Evolutionary conservation across 2,113 vertebrate species (phyloP), one percentile per base, ranked within the genome.

Genomic region (Pleuronectes platessa): DNA sequence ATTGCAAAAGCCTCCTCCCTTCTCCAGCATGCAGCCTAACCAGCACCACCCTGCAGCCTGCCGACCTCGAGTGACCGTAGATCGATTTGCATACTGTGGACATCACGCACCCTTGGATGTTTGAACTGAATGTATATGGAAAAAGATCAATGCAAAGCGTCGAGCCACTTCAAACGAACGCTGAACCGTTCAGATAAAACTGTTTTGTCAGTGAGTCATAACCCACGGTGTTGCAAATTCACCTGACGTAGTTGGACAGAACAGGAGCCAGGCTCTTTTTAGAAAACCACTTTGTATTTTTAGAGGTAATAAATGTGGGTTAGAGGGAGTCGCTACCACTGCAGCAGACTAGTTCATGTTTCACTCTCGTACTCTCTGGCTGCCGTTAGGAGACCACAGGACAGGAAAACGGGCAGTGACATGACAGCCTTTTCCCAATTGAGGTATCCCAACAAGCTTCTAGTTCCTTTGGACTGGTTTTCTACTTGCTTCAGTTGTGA

Each of bases 271-370:
- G 71, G 70, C 68, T 84, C 82, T 77, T 91, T 92, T 91, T 90
- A 87, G 90, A 92, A 91, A 89, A 88, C 80, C 81, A 75, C 84
- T 82, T 83, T 78, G 68, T 93, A 93, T 93, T 93, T 93, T 93
- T 91, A 91, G 92, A 88, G 76, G 86, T 88, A 92, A 91, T 94
- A 92, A 94, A 93, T 88, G 86, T 88, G 82, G 83, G 78, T 78
- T 84, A 89, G 82, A 89, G 82, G 88, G 86, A 90, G 81, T 78
- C 86, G 8, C 86, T 68, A 54, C 21, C 79, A 82, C 78, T 49
- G 76, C 69, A 81, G 69, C 73, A 85, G 77, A 85, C 81, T 72
- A 72, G 79, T 87, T 91, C 79, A 80, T 65, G 84, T 92, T 91
- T 91, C 91, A 88, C 86, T 81, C 85, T 68, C 40, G 37, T 84